Conservation (phyloP, 2,797 vertebrate genomes). For the Chiloscyllium punctatum region DNA sequence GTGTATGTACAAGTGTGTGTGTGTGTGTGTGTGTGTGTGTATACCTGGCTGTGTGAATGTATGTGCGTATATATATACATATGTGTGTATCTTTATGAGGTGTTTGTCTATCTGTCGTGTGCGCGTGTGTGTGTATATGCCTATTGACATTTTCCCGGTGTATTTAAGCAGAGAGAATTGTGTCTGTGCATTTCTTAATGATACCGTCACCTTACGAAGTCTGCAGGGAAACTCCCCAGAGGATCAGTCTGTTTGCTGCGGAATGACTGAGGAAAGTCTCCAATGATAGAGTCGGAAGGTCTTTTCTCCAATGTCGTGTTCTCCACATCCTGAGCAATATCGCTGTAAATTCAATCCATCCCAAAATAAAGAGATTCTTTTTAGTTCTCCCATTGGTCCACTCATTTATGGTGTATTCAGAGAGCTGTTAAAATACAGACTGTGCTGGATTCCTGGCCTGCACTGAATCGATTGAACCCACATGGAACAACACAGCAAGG, state of each 20-base stretch:
- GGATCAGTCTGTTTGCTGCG: background rate
- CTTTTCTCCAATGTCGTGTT: background rate
- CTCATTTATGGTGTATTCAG: background rate
- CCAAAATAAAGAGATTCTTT: background rate
- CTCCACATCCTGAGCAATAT: background rate
- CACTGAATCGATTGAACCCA: background rate
- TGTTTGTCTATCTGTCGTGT: background rate
- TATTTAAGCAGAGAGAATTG: too few species aligned
- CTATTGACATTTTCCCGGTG: background rate
- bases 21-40: background rate
- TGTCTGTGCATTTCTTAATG: too few species aligned
- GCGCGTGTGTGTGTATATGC: background rate
- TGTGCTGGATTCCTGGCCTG: background rate
- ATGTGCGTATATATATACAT: background rate
- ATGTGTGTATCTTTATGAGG: background rate
- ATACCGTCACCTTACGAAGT: background rate
- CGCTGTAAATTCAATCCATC: background rate
- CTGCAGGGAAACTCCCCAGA: background rate
- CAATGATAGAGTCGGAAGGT: background rate
- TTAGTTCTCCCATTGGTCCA: background rate
- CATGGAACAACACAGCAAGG: background rate
- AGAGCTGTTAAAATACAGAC: background rate
- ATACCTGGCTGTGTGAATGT: background rate
- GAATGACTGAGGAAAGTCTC: background rate
- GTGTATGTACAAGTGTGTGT: too few species aligned